Conservation (phyloP, 2,888 invertebrate species). For the Sicus ferrugineus region DNA sequence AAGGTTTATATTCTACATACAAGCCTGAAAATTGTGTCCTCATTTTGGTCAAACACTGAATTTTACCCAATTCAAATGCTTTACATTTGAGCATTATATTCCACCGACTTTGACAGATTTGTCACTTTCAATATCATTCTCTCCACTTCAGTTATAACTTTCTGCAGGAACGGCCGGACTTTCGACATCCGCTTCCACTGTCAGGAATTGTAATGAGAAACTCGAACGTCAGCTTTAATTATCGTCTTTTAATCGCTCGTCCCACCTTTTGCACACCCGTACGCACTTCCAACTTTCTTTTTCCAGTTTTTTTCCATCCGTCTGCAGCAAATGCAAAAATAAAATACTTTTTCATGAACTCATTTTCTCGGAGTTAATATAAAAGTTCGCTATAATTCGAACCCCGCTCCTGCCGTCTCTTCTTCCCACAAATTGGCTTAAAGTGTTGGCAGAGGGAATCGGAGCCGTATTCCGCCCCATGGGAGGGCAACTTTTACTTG, state of each 20-base stretch:
- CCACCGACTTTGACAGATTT: no score
- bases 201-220: slow-evolving; percentile 15
- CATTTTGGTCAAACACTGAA: no score
- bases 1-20: no score
- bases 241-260: slow-evolving; percentile 36
- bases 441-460: slow-evolving; percentile 53
- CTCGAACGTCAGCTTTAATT: slow-evolving; percentile 45
- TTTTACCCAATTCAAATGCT: no score
- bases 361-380: slow-evolving; percentile 37
- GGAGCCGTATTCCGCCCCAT: slow-evolving; percentile 23
- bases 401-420: slow-evolving; percentile 27
- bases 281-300: neutral
- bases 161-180: slow-evolving; percentile 8
- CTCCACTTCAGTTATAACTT: no score
- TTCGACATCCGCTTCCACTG: neutral
- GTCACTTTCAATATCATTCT: no score
- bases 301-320: neutral
- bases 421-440: slow-evolving; percentile 53
- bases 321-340: slow-evolving; percentile 39
- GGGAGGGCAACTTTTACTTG: no score
- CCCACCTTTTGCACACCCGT: neutral
- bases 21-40: no score
- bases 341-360: slow-evolving; percentile 45
- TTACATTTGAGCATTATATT: no score
- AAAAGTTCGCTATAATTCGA: slow-evolving; percentile 26